Conservation (phyloP, 1,140 invertebrate genomes). For the Drosophila chauvacae region DNA sequence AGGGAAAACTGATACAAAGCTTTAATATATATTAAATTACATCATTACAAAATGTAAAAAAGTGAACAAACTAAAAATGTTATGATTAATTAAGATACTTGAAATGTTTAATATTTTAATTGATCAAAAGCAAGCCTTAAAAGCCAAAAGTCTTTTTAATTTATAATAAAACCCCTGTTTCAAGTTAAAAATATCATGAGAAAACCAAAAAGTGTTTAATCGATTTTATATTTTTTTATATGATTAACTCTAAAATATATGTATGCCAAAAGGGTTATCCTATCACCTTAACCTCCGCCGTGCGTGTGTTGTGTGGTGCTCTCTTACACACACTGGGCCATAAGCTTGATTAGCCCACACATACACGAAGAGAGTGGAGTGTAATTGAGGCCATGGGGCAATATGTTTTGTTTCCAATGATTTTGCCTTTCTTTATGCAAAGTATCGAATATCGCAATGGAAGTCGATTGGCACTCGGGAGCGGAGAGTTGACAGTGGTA, state of each 20-base stretch:
- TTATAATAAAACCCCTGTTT: no score
- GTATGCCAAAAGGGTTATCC: background rate
- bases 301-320: slow-evolving; percentile 4
- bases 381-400: slow-evolving; percentile 82
- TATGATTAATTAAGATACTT: no score
- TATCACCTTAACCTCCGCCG: slow-evolving; percentile 2
- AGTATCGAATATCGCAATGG: slow-evolving; percentile 80
- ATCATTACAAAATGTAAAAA: no score
- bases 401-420: slow-evolving; percentile 82
- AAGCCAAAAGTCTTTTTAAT: no score
- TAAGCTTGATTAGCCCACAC: slow-evolving; percentile 61
- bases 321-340: slow-evolving; percentile 33
- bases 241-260: no score
- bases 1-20: no score
- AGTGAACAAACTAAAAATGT: no score
- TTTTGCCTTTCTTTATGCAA: slow-evolving; percentile 81
- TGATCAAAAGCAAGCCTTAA: no score
- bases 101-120: no score
- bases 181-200: no score
- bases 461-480: slow-evolving; percentile 32
- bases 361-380: slow-evolving; percentile 59
- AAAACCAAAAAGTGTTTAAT: no score
- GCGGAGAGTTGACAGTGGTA: slow-evolving; percentile 6
- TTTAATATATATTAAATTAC: no score
- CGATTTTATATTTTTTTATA: background rate